phyloP scores from a whole-genome alignment of 2,888 invertebrate genomes.

The Oxyteleia sp. region DNA sequence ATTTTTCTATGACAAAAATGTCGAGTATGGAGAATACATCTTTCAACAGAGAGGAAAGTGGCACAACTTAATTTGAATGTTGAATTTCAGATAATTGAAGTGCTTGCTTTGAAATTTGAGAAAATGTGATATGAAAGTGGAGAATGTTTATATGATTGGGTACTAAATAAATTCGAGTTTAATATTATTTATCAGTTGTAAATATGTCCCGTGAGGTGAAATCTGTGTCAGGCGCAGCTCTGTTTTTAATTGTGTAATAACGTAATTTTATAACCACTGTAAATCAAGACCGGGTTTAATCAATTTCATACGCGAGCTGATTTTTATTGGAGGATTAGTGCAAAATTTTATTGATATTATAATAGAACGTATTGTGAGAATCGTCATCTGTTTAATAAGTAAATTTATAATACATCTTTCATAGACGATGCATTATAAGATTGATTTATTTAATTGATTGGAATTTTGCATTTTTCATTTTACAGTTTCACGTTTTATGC shows the following conservation, averaged over 20 bases:
- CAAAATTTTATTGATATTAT: too few relatives aligned
- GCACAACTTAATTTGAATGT: background rate
- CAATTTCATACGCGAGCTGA: background rate
- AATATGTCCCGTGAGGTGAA: slow-evolving; percentile 20
- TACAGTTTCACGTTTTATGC: too few relatives aligned
- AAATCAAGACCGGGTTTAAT: slow-evolving; percentile 5
- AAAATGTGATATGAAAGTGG: slow-evolving; percentile 23
- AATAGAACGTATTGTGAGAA: too few relatives aligned
- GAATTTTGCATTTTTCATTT: too few relatives aligned
- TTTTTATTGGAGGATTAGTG: too few relatives aligned
- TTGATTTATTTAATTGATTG: too few relatives aligned
- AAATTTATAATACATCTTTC: too few relatives aligned
- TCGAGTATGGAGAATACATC: too few relatives aligned
- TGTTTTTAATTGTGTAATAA: slow-evolving; percentile 37
- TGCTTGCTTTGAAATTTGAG: background rate
- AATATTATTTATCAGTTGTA: slow-evolving; percentile 28
- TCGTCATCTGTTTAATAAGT: too few relatives aligned
- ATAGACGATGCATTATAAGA: too few relatives aligned
- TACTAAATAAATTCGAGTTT: slow-evolving; percentile 29
- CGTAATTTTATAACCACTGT: slow-evolving; percentile 20
- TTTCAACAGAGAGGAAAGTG: background rate
- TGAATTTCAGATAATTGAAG: slow-evolving; percentile 2
- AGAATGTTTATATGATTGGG: slow-evolving; percentile 16
- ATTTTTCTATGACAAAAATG: too few relatives aligned
- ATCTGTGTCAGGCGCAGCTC: slow-evolving; percentile 19